These are phyloP conservation scores for Argyrosomus regius DNA, from an alignment of 2,797 vertebrate species.

Conservation along the genomic window DNA sequence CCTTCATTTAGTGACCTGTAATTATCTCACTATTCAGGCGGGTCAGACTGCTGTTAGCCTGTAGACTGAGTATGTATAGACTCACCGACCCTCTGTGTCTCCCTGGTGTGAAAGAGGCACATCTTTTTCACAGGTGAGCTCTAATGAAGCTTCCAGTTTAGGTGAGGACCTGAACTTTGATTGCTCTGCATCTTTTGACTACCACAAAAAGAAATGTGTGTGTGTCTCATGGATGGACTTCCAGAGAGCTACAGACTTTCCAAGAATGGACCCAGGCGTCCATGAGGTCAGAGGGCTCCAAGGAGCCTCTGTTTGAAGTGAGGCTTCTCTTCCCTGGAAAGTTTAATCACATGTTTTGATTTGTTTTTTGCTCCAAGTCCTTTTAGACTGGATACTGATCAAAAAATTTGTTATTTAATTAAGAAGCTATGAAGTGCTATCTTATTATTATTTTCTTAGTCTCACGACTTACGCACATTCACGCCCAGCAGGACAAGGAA, in stretches of 20 bases:
- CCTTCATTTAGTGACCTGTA: no score
- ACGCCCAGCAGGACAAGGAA: no score
- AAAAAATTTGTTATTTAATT: no score
- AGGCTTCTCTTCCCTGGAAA: background rate
- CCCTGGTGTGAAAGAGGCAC: slow-evolving; percentile 73
- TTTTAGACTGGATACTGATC: background rate
- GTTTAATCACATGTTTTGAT: background rate
- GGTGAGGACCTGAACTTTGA: slow-evolving; percentile 43
- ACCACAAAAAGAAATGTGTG: background rate
- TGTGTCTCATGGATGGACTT: slow-evolving; percentile 6
- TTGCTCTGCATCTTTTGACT: slow-evolving; percentile 26
- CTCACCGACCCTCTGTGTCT: slow-evolving; percentile 45
- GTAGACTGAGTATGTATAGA: slow-evolving; percentile 8
- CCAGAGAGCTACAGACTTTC: slow-evolving; percentile 27
- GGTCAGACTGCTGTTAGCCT: background rate
- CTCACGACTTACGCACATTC: no score
- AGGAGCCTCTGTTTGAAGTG: background rate
- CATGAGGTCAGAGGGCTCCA: background rate
- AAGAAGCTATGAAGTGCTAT: no score
- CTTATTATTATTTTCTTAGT: no score
- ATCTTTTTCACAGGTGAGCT: slow-evolving; percentile 72
- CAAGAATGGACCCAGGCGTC: slow-evolving; percentile 18
- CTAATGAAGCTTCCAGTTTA: slow-evolving; percentile 77
- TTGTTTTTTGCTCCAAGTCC: background rate
- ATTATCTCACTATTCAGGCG: no score